Conservation (phyloP, 2,797 vertebrate species). For the Discoglossus pictus region DNA sequence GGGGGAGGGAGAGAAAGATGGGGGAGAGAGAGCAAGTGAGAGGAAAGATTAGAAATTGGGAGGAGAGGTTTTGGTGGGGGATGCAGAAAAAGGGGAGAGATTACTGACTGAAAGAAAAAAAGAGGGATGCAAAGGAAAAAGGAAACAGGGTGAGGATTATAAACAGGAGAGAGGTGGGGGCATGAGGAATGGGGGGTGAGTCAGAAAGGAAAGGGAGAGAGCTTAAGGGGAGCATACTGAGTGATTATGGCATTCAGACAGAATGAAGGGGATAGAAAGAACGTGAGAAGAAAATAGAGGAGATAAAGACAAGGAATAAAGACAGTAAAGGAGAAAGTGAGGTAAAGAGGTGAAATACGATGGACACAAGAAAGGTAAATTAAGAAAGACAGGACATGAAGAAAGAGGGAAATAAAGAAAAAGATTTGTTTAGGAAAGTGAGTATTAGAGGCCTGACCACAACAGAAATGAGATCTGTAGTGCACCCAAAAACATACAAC, state of each 20-base stretch:
- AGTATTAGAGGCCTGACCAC: slow-evolving; percentile 7
- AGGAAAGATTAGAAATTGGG: background rate
- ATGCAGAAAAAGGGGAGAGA: background rate
- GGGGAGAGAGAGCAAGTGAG: background rate
- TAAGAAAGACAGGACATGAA: background rate
- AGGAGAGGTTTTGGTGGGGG: background rate
- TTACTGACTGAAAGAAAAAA: background rate
- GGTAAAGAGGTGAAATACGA: slow-evolving; percentile 13
- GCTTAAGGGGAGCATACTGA: no score
- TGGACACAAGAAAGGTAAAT: slow-evolving; percentile 16
- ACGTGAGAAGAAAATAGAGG: no score
- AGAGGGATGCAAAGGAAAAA: background rate
- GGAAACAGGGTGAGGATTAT: background rate
- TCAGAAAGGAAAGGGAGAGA: no score
- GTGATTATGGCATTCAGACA: no score
- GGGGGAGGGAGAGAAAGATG: background rate
- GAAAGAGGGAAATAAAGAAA: background rate
- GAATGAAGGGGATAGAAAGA: background rate
- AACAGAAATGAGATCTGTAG: background rate
- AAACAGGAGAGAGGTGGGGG: background rate
- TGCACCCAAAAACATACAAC: background rate
- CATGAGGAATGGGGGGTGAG: no score
- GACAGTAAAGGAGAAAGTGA: slow-evolving; percentile 24
- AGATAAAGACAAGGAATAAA: background rate
- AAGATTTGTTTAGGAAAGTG: background rate